Evolutionary conservation across 2,113 vertebrate species (phyloP), one percentile per base, ranked within the genome.

Genomic region (Rattus rattus): DNA sequence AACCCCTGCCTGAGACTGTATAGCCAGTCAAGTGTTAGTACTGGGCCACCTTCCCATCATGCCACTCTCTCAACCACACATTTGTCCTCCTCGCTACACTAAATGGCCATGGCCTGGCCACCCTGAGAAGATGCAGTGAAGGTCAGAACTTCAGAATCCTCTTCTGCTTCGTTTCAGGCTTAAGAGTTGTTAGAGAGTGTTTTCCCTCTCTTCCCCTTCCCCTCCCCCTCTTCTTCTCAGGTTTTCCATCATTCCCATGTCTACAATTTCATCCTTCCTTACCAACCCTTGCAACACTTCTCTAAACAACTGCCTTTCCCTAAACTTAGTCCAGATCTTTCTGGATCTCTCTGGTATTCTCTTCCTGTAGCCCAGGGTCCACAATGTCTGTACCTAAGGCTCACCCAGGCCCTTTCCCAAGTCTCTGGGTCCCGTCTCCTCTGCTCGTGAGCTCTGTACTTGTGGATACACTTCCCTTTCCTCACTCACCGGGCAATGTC

Each of bases 401-500:
- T 69, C 67, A 10, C 20, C 56, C 33, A 43, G 7, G 47, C 22
- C 13, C 33, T 33, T 61, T 88, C 59, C 54, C 13, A 5, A 30
- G 52, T 20, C 28, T 76, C 54, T 39, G 87, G 19, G 8, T 47
- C 43, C 36, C 2, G 16, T 7, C 59, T 84, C 73, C 49, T 91
- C 67, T 84, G 54, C 33, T 2, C 22, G 17, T 10, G 24, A 36
- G 39, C 54, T 16, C 83, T 54, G 11, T 1, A 6, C 9, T 20
- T 63, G 76, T 52, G 36, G 39, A 77, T 20, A 36, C 36, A 30
- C 79, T 17, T 59, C 39, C n/a, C 19, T 26, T 36, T 2, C 17
- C 4, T 5, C 14, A 69, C 98, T 98, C 89, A 99, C 99, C 99
- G 99, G 92, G 99, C 99, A 76, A 99, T 99, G 95, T 99, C 99